A percentile compares a stretch with the other conserved stretches of the same genome.
Conservation (phyloP, 2,797 vertebrate genomes). For the Scyliorhinus canicula region DNA sequence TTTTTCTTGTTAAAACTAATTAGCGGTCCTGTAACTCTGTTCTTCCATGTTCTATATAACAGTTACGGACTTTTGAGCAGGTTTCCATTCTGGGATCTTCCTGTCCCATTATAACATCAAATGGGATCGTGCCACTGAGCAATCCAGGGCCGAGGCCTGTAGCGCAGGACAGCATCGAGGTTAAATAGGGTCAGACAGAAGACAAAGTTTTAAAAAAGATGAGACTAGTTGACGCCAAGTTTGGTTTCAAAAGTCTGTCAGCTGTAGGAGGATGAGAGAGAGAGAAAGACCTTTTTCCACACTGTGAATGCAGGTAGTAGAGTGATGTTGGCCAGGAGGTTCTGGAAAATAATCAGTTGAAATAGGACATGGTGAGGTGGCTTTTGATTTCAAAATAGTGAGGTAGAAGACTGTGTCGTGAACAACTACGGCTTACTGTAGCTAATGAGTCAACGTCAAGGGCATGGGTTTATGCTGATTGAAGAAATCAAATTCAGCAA, state of each 20-base stretch:
- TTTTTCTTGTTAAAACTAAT: no score
- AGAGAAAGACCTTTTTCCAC: not conserved
- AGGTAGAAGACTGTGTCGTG: not conserved
- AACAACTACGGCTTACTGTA: not conserved
- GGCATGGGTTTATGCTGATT: not conserved
- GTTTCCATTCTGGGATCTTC: no score
- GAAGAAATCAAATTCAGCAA: not conserved
- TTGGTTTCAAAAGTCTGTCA: not conserved
- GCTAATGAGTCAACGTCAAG: not conserved
- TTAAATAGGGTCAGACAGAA: not conserved
- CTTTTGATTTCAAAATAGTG: not conserved
- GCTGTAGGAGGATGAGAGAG: not conserved
- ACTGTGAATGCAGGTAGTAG: not conserved
- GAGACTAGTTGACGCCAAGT: not conserved
- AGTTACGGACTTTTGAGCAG: no score
- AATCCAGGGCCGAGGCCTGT: not conserved
- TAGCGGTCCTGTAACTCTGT: no score
- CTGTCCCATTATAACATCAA: no score
- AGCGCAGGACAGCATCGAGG: not conserved
- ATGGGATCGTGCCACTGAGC: no score
- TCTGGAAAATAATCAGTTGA: not conserved
- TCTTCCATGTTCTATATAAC: no score
- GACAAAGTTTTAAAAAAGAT: not conserved
- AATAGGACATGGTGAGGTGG: not conserved
- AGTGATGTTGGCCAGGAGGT: not conserved